These are phyloP conservation scores for Sciurus niger DNA, from an alignment of 2,113 vertebrate species.

Conservation along the genomic window DNA sequence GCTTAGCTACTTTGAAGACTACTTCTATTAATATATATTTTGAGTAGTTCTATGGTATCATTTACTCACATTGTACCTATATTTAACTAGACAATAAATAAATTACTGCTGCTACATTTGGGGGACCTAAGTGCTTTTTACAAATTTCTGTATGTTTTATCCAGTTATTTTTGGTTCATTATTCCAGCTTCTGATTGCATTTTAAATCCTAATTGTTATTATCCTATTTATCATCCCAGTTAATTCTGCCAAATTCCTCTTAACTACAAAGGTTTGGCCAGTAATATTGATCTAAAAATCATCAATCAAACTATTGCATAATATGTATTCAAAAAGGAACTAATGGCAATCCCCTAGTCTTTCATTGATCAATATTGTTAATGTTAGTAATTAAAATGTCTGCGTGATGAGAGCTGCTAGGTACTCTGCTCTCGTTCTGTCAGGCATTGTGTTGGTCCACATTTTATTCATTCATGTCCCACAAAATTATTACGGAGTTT, in stretches of 20 bases:
- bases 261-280: background rate
- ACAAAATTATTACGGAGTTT: background rate
- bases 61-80: background rate
- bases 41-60: background rate
- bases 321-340: background rate
- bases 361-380: conserved; percentile 5
- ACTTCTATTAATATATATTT: background rate
- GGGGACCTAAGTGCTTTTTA: background rate
- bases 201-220: conserved; percentile 44
- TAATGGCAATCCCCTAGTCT: background rate
- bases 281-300: background rate
- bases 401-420: background rate
- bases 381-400: conserved; percentile 54
- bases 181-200: background rate
- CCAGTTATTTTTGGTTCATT: background rate
- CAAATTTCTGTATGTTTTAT: conserved; percentile 9
- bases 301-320: background rate
- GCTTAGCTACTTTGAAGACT: background rate
- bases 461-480: background rate
- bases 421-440: background rate
- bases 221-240: background rate
- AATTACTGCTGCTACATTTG: background rate
- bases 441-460: background rate
- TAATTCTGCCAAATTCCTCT: background rate
- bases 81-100: background rate